A percentile compares a stretch with the other conserved stretches of the same genome.
Evolutionary conservation across 2,888 invertebrate genomes (phyloP).

Genomic region (Drosophila pseudotakahashii): DNA sequence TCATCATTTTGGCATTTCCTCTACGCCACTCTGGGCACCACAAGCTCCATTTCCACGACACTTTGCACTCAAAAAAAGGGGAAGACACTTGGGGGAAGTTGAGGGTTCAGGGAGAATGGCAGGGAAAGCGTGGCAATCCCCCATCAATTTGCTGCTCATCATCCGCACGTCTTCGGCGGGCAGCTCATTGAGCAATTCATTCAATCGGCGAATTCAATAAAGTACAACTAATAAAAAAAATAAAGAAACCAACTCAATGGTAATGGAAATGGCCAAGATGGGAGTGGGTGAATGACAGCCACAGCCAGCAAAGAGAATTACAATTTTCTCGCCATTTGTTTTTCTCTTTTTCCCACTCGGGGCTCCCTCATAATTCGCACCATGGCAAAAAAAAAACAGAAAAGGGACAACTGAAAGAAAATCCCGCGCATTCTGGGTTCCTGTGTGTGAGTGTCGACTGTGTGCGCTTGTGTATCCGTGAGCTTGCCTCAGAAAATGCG

Average conservation of each 20-base stretch:
- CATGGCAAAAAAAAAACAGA: constrained; percentile 5
- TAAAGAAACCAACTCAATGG: constrained; percentile 45
- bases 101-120: neutral
- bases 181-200: constrained; percentile 77
- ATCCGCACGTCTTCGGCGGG: constrained; percentile 37
- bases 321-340: constrained; percentile 76
- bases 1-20: constrained; percentile 22
- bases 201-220: constrained; percentile 77
- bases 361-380: constrained; percentile 63
- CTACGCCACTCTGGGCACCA: neutral
- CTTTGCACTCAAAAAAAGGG: constrained; percentile 15
- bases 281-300: constrained; percentile 39
- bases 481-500: constrained; percentile 48
- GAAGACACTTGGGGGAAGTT: neutral
- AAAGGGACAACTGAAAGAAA: constrained; percentile 42
- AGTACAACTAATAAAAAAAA: constrained; percentile 75
- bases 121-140: constrained; percentile 14
- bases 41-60: constrained; percentile 16
- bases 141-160: constrained; percentile 39
- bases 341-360: constrained; percentile 30
- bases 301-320: constrained; percentile 62
- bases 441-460: constrained; percentile 14
- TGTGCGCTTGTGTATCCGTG: constrained; percentile 17
- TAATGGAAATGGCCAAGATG: constrained; percentile 56
- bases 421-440: constrained; percentile 63